Base-by-base conservation (phyloP, 2,888 invertebrate species). In the Leptinotarsa rubiginosa region DNA sequence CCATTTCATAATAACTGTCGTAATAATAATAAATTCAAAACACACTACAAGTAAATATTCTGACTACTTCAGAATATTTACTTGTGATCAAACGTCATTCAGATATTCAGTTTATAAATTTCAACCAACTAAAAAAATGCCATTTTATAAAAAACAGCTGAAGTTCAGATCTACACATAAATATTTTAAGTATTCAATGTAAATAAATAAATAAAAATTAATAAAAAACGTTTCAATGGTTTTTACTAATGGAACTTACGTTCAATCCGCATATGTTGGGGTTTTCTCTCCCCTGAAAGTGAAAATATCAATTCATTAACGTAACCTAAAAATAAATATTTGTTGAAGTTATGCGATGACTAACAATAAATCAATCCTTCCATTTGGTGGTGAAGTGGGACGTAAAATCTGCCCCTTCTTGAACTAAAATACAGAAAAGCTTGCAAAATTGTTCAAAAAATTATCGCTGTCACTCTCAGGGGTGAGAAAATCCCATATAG, bases 401-500 rank as follows among this genome's bases (percentile, higher is more conserved):
- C 18, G 56, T 4, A 22, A 22, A 56, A 20, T 15, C 15, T 12
- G 13, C 56, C 56, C 56, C 15, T 22, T 56, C 56, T 56, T 13
- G 56, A 56, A 56, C 20, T 22, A 22, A 10, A 56, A 56, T 56
- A 22, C 15, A 10, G 4, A 56, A 56, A 56, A 56, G 56, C 56
- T 56, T 22, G 22, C 56, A 56, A 56, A 22, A 56, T 56, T 4
- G 25, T 56, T 20, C 22, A 22, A 56, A 56, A 56, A 56, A 22
- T 56, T 56, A 56, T 56, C 15, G 56, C 56, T 22, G 13, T 56
- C 56, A 56, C 56, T 56, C 56, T 56, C 56, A 56, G 56, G 56
- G 56, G 56, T 56, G 56, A 56, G 56, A 56, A 56, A 56, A 56
- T 56, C 56, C 56, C 56, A 56, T 56, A 56, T 25, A 56, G 15